A percentile compares a stretch with the other conserved stretches of the same genome.
Evolutionary conservation across 2,888 invertebrate genomes (phyloP).

Genomic region (Drosophila antonietae): DNA sequence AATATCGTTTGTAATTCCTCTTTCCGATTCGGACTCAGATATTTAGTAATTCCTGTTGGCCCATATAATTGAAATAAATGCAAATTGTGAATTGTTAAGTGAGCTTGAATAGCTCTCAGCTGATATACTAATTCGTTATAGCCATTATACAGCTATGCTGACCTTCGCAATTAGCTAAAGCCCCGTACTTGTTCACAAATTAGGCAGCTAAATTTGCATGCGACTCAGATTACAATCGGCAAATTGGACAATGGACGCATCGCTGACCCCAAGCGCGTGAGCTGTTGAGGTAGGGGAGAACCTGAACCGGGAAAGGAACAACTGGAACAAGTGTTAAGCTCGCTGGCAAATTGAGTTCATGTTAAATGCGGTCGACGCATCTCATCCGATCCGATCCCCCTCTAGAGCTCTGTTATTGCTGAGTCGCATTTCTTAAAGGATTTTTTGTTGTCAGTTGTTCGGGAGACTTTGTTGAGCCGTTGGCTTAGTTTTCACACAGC

Average conservation of each 20-base stretch:
- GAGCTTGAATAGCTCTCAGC: not conserved
- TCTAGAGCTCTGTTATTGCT: not conserved
- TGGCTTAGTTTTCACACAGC: conserved; percentile 64
- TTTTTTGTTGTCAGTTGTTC: not conserved
- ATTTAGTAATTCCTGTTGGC: not conserved
- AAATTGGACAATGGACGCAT: conserved; percentile 54
- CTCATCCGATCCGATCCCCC: conserved; percentile 44
- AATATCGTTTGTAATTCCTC: not conserved
- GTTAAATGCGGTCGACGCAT: conserved; percentile 56
- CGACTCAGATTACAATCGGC: conserved; percentile 71
- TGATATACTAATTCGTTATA: not conserved
- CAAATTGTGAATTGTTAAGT: not conserved
- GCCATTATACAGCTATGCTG: conserved; percentile 4
- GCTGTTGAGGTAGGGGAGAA: conserved; percentile 28
- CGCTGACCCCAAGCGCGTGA: conserved; percentile 41
- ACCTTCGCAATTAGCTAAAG: conserved; percentile 26
- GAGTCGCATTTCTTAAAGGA: conserved; percentile 2
- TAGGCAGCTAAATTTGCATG: conserved; percentile 72
- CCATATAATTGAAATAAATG: not conserved
- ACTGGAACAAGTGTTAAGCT: conserved; percentile 75
- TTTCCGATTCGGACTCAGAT: not conserved
- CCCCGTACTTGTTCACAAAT: conserved; percentile 71
- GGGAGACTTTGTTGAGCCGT: conserved; percentile 21
- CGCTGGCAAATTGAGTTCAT: conserved; percentile 77
- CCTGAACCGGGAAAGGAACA: conserved; percentile 3